These are phyloP conservation scores for Callimico goeldii DNA, from an alignment of 2,797 vertebrate genomes.

Conservation along the genomic window DNA sequence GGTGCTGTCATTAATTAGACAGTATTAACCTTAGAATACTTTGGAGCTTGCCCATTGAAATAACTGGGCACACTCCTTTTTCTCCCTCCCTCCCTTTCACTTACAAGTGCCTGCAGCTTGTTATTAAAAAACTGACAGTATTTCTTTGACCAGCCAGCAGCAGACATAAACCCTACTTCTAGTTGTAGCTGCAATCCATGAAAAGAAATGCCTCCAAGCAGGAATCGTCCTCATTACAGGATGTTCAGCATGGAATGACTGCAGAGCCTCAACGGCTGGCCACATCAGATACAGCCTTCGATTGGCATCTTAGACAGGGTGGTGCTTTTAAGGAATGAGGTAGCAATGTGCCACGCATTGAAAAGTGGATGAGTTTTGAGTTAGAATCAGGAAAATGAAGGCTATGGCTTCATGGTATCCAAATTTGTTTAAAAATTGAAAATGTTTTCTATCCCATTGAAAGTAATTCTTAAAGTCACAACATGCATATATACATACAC, in stretches of 20 bases:
- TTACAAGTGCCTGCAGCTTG: conserved; percentile 40
- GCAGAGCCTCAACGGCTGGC: neutral
- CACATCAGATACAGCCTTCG: neutral
- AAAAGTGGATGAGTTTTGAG: neutral
- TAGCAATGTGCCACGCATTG: neutral
- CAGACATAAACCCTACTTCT: neutral
- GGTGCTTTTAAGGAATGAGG: neutral
- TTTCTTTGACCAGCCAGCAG: conserved; percentile 33
- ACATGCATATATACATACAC: neutral
- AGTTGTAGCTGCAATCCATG: neutral
- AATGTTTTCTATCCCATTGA: neutral
- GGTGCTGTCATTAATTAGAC: conserved; percentile 77
- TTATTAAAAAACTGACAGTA: conserved; percentile 58
- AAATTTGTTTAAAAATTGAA: neutral
- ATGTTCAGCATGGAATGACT: neutral
- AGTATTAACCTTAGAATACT: conserved; percentile 75
- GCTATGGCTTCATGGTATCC: neutral
- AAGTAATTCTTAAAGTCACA: neutral
- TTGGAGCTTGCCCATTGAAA: conserved; percentile 66
- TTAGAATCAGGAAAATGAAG: neutral
- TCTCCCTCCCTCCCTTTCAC: conserved; percentile 1
- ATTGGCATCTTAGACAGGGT: neutral
- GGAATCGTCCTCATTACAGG: neutral
- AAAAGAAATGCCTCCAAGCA: neutral
- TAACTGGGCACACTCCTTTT: conserved; percentile 39